A percentile compares a stretch with the other conserved stretches of the same genome.
Evolutionary conservation across 2,113 vertebrate species (phyloP).

Genomic region (Fulica atra): DNA sequence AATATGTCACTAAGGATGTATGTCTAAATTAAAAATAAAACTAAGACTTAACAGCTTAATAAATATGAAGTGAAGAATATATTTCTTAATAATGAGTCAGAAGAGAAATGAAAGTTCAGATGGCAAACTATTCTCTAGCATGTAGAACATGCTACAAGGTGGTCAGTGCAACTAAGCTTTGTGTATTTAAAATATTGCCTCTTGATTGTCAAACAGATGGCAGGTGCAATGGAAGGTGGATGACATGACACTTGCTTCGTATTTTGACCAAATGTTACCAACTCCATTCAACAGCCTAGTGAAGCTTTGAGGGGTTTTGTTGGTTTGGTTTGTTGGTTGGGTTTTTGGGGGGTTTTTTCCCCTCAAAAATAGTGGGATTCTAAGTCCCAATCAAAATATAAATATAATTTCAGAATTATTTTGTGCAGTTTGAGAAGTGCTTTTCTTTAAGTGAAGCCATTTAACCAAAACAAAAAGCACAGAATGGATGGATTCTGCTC

Average conservation of each 20-base stretch:
- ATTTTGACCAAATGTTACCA: constrained; percentile 29
- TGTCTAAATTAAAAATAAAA: constrained; percentile 82
- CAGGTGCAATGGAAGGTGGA: constrained; percentile 18
- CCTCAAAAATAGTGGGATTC: background rate
- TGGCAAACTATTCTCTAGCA: constrained; percentile 96
- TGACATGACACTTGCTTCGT: background rate
- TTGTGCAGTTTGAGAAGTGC: background rate
- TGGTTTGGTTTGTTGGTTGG: too few species aligned
- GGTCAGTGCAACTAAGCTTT: constrained; percentile 36
- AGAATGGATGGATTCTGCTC: constrained; percentile 10
- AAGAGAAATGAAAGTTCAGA: constrained; percentile 82
- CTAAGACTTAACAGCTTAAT: constrained; percentile 88
- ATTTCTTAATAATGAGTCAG: constrained; percentile 76
- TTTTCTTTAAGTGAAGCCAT: background rate
- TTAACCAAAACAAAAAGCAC: constrained; percentile 40
- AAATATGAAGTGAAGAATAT: constrained; percentile 76
- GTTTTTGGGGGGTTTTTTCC: too few species aligned
- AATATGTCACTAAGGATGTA: constrained; percentile 84
- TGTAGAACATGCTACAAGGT: constrained; percentile 72
- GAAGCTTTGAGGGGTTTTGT: background rate
- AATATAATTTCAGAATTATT: background rate
- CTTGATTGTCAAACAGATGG: constrained; percentile 1
- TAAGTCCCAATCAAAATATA: background rate
- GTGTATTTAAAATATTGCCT: constrained; percentile 38
- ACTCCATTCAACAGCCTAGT: background rate